A percentile compares a stretch with the other conserved stretches of the same genome.
These are phyloP conservation scores for Drosophila yakuba DNA, from an alignment of 1,140 invertebrate species.

Conservation along the genomic window DNA sequence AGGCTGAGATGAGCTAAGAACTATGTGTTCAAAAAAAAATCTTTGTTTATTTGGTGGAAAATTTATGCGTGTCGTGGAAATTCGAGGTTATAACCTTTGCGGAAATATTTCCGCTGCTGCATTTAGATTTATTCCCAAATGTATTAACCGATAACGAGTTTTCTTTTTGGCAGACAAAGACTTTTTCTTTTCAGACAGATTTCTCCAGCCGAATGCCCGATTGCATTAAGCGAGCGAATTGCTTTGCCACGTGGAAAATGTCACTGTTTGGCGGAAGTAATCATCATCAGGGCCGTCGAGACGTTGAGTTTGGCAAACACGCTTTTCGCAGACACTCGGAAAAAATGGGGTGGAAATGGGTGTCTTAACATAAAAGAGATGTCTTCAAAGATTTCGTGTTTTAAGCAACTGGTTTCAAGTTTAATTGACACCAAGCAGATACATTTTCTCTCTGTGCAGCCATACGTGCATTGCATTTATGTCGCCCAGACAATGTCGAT, in stretches of 20 bases:
- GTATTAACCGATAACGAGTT: slow-evolving; percentile 7
- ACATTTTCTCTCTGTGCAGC: background rate
- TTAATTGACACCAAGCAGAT: too few relatives aligned
- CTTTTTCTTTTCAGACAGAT: slow-evolving; percentile 19
- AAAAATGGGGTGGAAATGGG: background rate
- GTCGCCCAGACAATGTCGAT: slow-evolving; percentile 44
- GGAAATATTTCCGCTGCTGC: slow-evolving; percentile 10
- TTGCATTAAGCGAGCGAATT: slow-evolving; percentile 23
- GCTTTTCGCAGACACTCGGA: slow-evolving; percentile 7
- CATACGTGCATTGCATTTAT: slow-evolving; percentile 22
- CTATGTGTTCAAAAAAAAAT: background rate
- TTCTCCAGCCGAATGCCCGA: slow-evolving; percentile 20
- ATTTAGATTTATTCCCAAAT: slow-evolving; percentile 12
- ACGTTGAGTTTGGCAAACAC: slow-evolving; percentile 44
- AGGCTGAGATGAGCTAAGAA: background rate
- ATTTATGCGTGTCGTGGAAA: background rate
- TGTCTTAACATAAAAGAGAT: too few relatives aligned
- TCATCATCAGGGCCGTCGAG: slow-evolving; percentile 38
- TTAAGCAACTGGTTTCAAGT: too few relatives aligned
- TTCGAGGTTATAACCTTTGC: slow-evolving; percentile 17
- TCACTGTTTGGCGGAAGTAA: slow-evolving; percentile 54
- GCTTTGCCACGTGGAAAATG: slow-evolving; percentile 47
- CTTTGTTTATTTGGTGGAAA: slow-evolving; percentile 13
- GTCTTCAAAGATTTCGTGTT: too few relatives aligned
- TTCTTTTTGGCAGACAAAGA: slow-evolving; percentile 13